Conservation (phyloP, 2,797 vertebrate species). For the Cygnus olor region DNA sequence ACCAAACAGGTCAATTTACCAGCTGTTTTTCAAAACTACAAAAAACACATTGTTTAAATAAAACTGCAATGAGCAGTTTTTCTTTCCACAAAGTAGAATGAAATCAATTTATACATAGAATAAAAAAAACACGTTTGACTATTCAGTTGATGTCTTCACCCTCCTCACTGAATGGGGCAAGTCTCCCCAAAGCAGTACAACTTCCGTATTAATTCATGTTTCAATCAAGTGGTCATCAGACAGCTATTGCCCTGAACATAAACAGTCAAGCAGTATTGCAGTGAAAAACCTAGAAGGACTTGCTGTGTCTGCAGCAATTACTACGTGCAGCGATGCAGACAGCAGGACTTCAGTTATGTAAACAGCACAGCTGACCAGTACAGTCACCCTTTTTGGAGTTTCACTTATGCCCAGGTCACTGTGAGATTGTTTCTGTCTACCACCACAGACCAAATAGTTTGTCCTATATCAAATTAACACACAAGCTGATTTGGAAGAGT, state of each 20-base stretch:
- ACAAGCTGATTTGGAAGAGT: neutral
- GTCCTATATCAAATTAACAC: neutral
- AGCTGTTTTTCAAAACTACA: neutral
- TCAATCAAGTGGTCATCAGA: neutral
- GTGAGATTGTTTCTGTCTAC: neutral
- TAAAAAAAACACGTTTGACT: neutral
- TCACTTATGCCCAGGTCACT: neutral
- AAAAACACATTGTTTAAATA: neutral
- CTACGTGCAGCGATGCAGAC: neutral
- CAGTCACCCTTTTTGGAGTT: neutral
- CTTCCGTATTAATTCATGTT: neutral
- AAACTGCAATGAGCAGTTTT: neutral
- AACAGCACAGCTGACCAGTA: neutral
- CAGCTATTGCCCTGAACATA: neutral
- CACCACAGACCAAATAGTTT: neutral
- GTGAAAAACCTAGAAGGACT: neutral
- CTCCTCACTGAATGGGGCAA: neutral
- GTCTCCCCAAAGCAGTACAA: neutral
- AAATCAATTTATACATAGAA: neutral
- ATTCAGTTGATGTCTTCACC: neutral
- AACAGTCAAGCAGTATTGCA: neutral
- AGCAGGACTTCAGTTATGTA: neutral
- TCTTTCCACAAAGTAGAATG: neutral
- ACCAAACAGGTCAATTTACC: neutral
- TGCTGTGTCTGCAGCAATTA: neutral